phyloP scores from a whole-genome alignment of 2,113 vertebrate genomes.

The Tachuris rubrigastra region DNA sequence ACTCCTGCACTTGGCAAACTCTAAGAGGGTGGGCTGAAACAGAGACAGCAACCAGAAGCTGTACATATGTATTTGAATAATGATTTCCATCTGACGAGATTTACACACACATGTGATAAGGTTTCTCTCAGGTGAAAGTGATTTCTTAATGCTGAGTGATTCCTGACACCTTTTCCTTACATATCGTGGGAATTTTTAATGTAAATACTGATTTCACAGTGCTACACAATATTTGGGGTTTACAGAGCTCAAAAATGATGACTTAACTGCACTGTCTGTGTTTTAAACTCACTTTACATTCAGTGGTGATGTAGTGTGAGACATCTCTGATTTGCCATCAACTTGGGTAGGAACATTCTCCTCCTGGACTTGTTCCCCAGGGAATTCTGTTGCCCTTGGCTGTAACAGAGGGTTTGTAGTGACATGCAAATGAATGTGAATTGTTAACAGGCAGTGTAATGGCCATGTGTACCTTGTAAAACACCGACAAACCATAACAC shows the following conservation, averaged over 20 bases:
- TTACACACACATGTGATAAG: not conserved
- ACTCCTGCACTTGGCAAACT: not conserved
- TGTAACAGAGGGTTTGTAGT: not conserved
- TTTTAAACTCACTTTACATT: not conserved
- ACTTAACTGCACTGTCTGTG: not conserved
- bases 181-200: not conserved
- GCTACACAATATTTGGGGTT: not conserved
- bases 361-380: not conserved
- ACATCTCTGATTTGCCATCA: not conserved
- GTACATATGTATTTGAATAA: not conserved
- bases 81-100: not conserved
- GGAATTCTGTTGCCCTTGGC: not conserved
- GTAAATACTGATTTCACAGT: not conserved
- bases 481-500: not conserved
- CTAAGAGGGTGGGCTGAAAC: not conserved
- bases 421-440: constrained; percentile 4
- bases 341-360: not conserved
- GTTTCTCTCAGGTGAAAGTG: not conserved
- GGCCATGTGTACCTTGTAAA: not conserved
- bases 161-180: not conserved
- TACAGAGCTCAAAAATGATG: not conserved
- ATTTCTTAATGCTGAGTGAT: not conserved
- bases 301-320: not conserved
- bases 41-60: not conserved
- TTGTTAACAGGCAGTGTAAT: not conserved